Evolutionary conservation across 2,888 invertebrate genomes (phyloP), one percentile per base, ranked within the genome.

Genomic region (Acanthoscelides obtectus): DNA sequence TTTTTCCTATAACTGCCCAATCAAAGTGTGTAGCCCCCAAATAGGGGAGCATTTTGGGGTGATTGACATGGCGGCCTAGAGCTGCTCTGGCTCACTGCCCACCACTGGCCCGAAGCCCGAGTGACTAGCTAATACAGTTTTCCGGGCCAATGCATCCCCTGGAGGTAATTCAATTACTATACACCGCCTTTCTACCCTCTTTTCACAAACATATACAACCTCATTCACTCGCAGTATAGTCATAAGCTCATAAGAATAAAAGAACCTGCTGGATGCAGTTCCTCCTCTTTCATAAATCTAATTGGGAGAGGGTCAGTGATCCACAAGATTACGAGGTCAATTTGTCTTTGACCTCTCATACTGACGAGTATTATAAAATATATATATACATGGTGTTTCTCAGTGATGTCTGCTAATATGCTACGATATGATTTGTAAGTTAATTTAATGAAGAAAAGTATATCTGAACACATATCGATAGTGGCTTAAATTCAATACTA

Each of bases 151-250:
- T 79, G 81, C 77, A 80, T 79, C 17, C 77, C 78, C 77, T 69
- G 25, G 45, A 72, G 71, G 78, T 80, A 80, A 82, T 81, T 77
- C 77, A 80, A 81, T 82, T 82, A 81, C 78, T 45, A 45, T 6
- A 25, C 17, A 45, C 45, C 45, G 45, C 12, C 12, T 45, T n/a
- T 45, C 17, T 45, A 12, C 45, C 45, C 45, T 45, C 45, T 45
- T 45, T 45, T 45, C 45, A 45, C 45, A 45, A 45, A 45, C 17
- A 45, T 45, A 25, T 45, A 3, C 45, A 45, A 6, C 45, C 45
- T 45, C 45, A 45, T 45, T 45, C 45, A 45, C 45, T 6, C 45
- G 17, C 45, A 45, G 1, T 45, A 25, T 3, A 25, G 25, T 25
- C 25, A 25, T 25, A 25, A 25, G 45, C 3, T 1, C 45, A 45